Percentiles rank a stretch among this genome's conserved stretches.
phyloP scores from a whole-genome alignment of 2,113 vertebrate genomes.

The Anolis sagrei region DNA sequence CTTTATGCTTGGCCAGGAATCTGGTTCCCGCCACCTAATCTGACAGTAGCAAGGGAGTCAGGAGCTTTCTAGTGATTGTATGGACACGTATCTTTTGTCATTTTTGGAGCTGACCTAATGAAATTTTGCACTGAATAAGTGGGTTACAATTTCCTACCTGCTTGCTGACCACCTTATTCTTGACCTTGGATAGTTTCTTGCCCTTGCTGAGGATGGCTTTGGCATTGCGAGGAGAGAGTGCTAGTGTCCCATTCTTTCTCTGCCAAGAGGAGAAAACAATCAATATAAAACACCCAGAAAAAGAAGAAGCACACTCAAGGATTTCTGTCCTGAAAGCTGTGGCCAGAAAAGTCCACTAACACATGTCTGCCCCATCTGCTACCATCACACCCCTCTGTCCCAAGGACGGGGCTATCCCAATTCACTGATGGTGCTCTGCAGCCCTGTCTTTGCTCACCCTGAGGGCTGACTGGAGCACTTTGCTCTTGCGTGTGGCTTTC shows the following conservation, averaged over 20 bases:
- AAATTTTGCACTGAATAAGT: not conserved
- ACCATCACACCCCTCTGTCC: accelerated
- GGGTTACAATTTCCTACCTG: constrained; percentile 60
- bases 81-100: not conserved
- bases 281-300: not conserved
- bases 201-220: constrained; percentile 82
- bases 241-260: constrained; percentile 81
- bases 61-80: not conserved
- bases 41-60: not conserved
- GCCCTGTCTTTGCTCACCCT: constrained; percentile 64
- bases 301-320: not conserved
- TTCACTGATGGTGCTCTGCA: accelerated
- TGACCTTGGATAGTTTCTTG: constrained; percentile 77
- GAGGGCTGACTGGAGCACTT: constrained; percentile 75
- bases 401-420: not conserved
- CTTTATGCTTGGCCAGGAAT: not conserved
- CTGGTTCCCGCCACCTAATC: not conserved
- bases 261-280: constrained; percentile 37
- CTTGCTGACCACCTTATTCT: constrained; percentile 77
- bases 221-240: constrained; percentile 76
- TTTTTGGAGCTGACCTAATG: not conserved
- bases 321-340: not conserved
- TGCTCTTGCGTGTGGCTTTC: constrained; percentile 88
- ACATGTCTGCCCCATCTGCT: no score
- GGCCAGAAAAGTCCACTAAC: not conserved